Percentiles rank a stretch among this genome's conserved stretches.
phyloP scores from a whole-genome alignment of 92 coral and sea anemone species.

The Porites cylindrica region DNA sequence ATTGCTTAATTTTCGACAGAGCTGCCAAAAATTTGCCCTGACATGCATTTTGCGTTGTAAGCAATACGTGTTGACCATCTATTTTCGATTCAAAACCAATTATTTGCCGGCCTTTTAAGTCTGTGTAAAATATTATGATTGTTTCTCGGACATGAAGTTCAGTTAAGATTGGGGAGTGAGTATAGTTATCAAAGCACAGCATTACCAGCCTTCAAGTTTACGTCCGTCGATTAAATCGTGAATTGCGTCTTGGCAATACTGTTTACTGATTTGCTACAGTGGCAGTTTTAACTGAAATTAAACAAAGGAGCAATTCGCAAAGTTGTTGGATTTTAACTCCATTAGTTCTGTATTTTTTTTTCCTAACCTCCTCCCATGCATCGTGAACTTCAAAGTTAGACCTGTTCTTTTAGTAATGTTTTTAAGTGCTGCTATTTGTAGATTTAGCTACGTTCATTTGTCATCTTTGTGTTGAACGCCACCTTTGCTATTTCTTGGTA shows the following conservation, averaged over 20 bases:
- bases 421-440: not conserved
- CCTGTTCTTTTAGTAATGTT: not conserved
- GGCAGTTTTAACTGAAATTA: too few relatives aligned
- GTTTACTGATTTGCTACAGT: not conserved
- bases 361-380: too few relatives aligned
- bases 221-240: not conserved
- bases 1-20: not conserved
- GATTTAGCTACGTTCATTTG: not conserved
- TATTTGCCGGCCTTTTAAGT: not conserved
- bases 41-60: not conserved
- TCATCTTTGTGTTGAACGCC: too few relatives aligned
- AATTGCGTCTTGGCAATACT: not conserved
- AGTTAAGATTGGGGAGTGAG: too few relatives aligned
- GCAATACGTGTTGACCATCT: not conserved
- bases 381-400: not conserved
- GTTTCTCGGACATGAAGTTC: too few relatives aligned
- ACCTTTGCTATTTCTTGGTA: not conserved
- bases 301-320: too few relatives aligned
- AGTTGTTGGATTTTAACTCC: too few relatives aligned
- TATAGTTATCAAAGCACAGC: too few relatives aligned
- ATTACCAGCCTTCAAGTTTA: not conserved
- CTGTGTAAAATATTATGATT: not conserved
- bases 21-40: constrained; percentile 2
- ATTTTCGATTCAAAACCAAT: not conserved
- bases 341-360: too few relatives aligned